These are phyloP conservation scores for Pasiphila rectangulata DNA, from an alignment of 2,888 invertebrate species.

Conservation along the genomic window DNA sequence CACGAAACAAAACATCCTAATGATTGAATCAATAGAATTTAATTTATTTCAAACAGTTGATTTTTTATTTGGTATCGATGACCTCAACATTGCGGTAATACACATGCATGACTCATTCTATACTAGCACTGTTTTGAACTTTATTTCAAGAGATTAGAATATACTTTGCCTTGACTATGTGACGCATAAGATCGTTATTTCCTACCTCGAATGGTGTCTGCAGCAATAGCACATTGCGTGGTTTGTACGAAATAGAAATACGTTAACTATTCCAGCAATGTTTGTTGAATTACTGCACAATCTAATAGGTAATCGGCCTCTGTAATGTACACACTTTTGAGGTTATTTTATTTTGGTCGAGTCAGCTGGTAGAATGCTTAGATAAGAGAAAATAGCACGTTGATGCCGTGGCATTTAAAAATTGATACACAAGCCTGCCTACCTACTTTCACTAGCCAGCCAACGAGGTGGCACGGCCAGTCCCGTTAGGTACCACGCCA, in stretches of 20 bases:
- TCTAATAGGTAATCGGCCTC: no score
- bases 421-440: slow-evolving; percentile 15
- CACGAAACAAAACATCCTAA: no score
- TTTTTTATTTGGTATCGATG: slow-evolving; percentile 20
- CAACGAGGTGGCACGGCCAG: not conserved
- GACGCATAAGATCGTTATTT: not conserved
- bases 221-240: slow-evolving; percentile 7
- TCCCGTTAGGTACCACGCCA: slow-evolving; percentile 37
- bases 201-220: not conserved
- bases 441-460: slow-evolving; percentile 21
- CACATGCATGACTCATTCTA: slow-evolving; percentile 29
- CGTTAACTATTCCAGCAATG: not conserved
- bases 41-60: not conserved
- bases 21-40: no score
- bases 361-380: slow-evolving; percentile 11
- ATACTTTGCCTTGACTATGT: not conserved
- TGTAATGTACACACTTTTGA: not conserved
- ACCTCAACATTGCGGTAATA: slow-evolving; percentile 29
- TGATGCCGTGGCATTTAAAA: slow-evolving; percentile 8
- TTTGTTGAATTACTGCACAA: no score
- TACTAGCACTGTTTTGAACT: slow-evolving; percentile 4
- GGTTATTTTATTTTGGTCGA: not conserved
- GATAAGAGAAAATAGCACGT: slow-evolving; percentile 15
- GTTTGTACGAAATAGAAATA: not conserved
- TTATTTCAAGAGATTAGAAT: not conserved